Evolutionary conservation across 2,888 invertebrate species (phyloP), one percentile per base, ranked within the genome.

Genomic region (Hydroisotoma schaefferi): DNA sequence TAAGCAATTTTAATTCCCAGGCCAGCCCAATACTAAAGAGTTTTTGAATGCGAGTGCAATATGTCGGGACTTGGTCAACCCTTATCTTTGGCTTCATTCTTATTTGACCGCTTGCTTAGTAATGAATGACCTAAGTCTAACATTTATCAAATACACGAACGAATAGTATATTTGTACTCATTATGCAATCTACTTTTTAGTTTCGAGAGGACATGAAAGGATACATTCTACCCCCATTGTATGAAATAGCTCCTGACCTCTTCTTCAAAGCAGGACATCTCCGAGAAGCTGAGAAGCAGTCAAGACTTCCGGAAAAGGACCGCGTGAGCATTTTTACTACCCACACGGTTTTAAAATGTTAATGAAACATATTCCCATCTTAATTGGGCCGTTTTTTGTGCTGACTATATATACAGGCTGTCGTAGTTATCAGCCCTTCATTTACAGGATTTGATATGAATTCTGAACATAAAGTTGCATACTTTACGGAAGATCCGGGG

Each of bases 161-260:
- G n/a, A n/a, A n/a, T n/a, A n/a, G n/a, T n/a, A n/a, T n/a, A n/a
- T n/a, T n/a, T n/a, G n/a, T n/a, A n/a, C n/a, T n/a, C n/a, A n/a
- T n/a, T n/a, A n/a, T n/a, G n/a, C n/a, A n/a, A n/a, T n/a, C n/a
- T n/a, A n/a, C n/a, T n/a, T n/a, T n/a, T n/a, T n/a, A n/a, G 33
- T 33, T 33, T 10, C 18, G 47, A 6, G 25, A 47, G 8, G 47
- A 47, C 47, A 47, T 47, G 73, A 47, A 47, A 23, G 81, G 85
- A 47, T 73, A 90, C 22, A 81, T 82, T 52, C 76, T 88, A 51
- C 90, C 90, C 0, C 84, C 87, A 0, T 83, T 90, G 66, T 83
- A 84, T 33, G 86, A 90, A 76, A 80, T 84, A 0, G 90, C 92
- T 76, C 92, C 92, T 0, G 86, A 87, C 74, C 88, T 88, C 77